phyloP scores from a whole-genome alignment of 2,113 vertebrate species.

The Deroptyus accipitrinus region DNA sequence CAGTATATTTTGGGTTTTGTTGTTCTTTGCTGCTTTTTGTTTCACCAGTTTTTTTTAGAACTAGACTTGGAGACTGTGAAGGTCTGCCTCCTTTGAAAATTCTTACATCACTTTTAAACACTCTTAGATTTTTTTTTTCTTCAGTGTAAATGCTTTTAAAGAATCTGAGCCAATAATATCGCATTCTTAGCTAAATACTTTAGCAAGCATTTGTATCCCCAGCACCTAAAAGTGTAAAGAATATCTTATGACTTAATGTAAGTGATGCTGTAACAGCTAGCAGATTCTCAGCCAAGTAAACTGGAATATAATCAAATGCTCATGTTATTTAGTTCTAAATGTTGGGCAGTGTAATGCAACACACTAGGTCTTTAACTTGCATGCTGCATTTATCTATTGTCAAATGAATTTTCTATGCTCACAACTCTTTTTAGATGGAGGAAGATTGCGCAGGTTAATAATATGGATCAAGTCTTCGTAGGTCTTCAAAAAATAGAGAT shows the following conservation, averaged over 20 bases:
- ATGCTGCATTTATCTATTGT: neutral
- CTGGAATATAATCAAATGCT: neutral
- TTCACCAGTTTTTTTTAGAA: neutral
- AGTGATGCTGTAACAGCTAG: neutral
- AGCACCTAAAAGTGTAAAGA: neutral
- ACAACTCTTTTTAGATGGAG: neutral
- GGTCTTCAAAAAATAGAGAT: neutral
- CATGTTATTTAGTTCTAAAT: neutral
- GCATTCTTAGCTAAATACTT: neutral
- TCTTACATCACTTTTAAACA: neutral
- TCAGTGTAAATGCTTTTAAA: neutral
- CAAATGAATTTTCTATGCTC: neutral
- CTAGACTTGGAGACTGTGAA: neutral
- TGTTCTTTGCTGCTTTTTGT: neutral
- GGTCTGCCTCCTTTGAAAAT: neutral
- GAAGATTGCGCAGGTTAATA: neutral
- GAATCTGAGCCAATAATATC: neutral
- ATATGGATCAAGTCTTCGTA: neutral
- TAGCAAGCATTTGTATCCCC: neutral
- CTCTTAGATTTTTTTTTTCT: neutral
- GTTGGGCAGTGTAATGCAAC: neutral
- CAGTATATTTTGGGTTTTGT: neutral
- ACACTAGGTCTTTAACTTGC: neutral
- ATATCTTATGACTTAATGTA: neutral
- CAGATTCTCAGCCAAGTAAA: neutral